These are phyloP conservation scores for Betta splendens DNA, from an alignment of 2,797 vertebrate species.

Conservation along the genomic window DNA sequence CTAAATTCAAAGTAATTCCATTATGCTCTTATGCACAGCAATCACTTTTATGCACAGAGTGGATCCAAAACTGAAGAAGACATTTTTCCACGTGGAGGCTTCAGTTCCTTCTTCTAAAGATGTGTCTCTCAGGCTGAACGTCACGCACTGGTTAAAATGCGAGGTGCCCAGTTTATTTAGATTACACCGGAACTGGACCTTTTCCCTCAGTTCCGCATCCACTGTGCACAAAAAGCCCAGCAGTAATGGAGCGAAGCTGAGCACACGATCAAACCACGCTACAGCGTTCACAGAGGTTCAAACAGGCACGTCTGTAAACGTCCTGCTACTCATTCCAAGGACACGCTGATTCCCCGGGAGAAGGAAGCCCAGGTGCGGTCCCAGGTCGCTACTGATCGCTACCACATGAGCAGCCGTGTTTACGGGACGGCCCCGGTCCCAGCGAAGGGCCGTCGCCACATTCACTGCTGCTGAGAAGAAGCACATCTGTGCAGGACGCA, in stretches of 20 bases:
- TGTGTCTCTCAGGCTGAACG: conserved; percentile 57
- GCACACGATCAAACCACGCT: conserved; percentile 36
- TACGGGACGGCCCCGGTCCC: too few relatives aligned
- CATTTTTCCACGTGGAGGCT: conserved; percentile 66
- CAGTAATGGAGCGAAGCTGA: conserved; percentile 60
- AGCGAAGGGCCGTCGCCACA: too few relatives aligned
- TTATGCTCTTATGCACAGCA: conserved; percentile 59
- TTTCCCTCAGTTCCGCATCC: conserved; percentile 52
- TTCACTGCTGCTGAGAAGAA: too few relatives aligned
- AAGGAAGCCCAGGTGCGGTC: conserved; percentile 41
- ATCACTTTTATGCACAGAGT: conserved; percentile 55
- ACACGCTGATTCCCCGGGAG: conserved; percentile 16
- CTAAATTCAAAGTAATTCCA: conserved; percentile 66
- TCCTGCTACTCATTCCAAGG: conserved; percentile 19
- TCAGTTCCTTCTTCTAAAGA: conserved; percentile 55
- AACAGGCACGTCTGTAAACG: conserved; percentile 36
- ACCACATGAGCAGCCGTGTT: conserved; percentile 43
- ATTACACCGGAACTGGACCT: conserved; percentile 44
- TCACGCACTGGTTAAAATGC: conserved; percentile 51
- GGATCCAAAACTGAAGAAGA: too few relatives aligned
- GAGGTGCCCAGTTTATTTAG: conserved; percentile 71
- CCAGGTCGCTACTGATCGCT: conserved; percentile 42
- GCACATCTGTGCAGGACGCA: too few relatives aligned
- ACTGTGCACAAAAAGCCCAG: conserved; percentile 43
- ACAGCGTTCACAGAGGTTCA: conserved; percentile 39